phyloP scores from a whole-genome alignment of 2,888 invertebrate genomes.

The Mimumesa dahlbomi region DNA sequence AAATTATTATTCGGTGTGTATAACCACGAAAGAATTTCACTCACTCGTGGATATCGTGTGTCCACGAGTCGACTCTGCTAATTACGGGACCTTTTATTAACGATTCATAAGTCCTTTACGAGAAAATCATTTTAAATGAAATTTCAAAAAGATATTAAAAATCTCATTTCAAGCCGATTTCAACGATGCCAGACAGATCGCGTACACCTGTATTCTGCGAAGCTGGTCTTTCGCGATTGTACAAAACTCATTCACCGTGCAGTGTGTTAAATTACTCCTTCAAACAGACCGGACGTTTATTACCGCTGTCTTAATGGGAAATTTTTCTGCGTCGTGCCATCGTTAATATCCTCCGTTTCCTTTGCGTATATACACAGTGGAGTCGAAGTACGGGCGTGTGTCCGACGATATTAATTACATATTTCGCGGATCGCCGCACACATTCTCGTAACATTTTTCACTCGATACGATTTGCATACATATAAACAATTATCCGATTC shows the following conservation, averaged over 20 bases:
- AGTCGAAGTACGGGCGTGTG: not conserved
- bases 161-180: slow-evolving; percentile 11
- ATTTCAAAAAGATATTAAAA: slow-evolving; percentile 29
- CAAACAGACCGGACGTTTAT: slow-evolving; percentile 44
- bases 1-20: too few relatives aligned
- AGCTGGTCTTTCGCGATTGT: slow-evolving; percentile 19
- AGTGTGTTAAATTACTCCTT: slow-evolving; percentile 36
- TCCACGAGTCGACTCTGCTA: too few relatives aligned
- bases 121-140: slow-evolving; percentile 14
- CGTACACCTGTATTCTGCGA: slow-evolving; percentile 31
- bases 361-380: slow-evolving; percentile 1
- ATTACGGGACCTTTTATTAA: too few relatives aligned
- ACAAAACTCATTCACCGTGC: slow-evolving; percentile 26
- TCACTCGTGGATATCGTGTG: too few relatives aligned
- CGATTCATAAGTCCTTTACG: too few relatives aligned
- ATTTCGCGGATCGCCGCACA: too few relatives aligned
- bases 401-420: slow-evolving; percentile 41
- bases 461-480: not conserved
- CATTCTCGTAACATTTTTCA: not conserved
- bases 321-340: slow-evolving; percentile 40
- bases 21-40: too few relatives aligned
- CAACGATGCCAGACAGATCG: not conserved
- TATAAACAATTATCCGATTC: not conserved
- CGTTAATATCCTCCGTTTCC: slow-evolving; percentile 32
- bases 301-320: slow-evolving; percentile 46